phyloP scores from a whole-genome alignment of 2,797 vertebrate genomes.

The Phyllotis vaccarum region DNA sequence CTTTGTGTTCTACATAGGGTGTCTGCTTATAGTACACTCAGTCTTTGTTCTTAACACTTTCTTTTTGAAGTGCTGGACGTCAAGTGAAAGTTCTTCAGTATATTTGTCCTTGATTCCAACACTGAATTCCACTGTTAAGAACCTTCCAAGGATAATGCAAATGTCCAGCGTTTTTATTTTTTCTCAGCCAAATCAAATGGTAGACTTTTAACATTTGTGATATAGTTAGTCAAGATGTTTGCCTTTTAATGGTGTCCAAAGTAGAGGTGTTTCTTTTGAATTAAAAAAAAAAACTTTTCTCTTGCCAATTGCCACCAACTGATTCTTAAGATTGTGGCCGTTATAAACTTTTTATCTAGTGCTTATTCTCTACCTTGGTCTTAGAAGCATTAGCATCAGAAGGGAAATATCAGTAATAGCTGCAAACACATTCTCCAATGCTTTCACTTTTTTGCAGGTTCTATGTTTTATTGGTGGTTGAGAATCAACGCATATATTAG shows the following conservation, averaged over 20 bases:
- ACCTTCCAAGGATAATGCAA: constrained; percentile 61
- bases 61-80: constrained; percentile 28
- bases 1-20: constrained; percentile 33
- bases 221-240: constrained; percentile 51
- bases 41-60: constrained; percentile 63
- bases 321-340: background rate
- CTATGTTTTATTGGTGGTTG: constrained; percentile 17
- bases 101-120: constrained; percentile 61
- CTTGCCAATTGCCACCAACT: constrained; percentile 48
- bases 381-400: background rate
- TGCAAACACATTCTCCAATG: background rate
- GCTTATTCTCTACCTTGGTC: background rate
- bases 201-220: constrained; percentile 60
- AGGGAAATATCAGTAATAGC: background rate
- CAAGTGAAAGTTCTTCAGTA: constrained; percentile 57
- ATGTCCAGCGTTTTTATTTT: constrained; percentile 37
- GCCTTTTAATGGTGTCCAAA: constrained; percentile 48
- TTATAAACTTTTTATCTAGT: background rate
- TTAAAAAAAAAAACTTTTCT: constrained; percentile 30
- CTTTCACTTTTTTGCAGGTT: constrained; percentile 51
- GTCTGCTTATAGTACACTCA: constrained; percentile 3
- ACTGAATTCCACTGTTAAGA: constrained; percentile 52
- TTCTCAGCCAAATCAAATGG: constrained; percentile 65
- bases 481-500: background rate
- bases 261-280: constrained; percentile 37